phyloP scores from a whole-genome alignment of 2,113 vertebrate genomes.

The Hydropotes inermis region DNA sequence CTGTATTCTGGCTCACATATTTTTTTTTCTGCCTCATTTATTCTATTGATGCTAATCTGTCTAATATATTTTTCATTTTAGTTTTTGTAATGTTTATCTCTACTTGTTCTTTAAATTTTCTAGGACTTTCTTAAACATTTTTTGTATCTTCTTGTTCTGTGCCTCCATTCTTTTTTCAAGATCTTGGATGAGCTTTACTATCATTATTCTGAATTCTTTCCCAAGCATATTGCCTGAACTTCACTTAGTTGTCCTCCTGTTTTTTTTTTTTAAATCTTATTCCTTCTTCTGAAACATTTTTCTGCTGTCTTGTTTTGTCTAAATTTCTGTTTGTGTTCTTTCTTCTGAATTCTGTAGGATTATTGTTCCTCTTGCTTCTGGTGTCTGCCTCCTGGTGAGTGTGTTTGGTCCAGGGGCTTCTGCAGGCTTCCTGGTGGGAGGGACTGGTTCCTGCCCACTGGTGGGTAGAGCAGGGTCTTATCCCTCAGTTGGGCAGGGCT shows the following conservation, averaged over 20 bases:
- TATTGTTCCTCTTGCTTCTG: background rate
- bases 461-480: background rate
- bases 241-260: background rate
- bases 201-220: background rate
- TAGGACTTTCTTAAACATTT: background rate
- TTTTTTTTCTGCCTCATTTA: background rate
- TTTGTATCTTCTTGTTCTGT: background rate
- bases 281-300: background rate
- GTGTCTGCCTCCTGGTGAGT: background rate
- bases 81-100: background rate
- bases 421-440: background rate
- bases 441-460: background rate
- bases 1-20: background rate
- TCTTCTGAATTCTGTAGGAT: background rate
- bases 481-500: background rate
- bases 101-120: background rate
- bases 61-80: background rate
- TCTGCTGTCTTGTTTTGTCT: background rate
- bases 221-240: background rate
- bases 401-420: background rate
- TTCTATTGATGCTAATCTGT: background rate
- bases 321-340: background rate
- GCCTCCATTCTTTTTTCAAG: background rate
- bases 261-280: background rate
- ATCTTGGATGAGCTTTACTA: background rate